These are phyloP conservation scores for Adelognathus sp. DNA, from an alignment of 2,888 invertebrate species.

Conservation along the genomic window DNA sequence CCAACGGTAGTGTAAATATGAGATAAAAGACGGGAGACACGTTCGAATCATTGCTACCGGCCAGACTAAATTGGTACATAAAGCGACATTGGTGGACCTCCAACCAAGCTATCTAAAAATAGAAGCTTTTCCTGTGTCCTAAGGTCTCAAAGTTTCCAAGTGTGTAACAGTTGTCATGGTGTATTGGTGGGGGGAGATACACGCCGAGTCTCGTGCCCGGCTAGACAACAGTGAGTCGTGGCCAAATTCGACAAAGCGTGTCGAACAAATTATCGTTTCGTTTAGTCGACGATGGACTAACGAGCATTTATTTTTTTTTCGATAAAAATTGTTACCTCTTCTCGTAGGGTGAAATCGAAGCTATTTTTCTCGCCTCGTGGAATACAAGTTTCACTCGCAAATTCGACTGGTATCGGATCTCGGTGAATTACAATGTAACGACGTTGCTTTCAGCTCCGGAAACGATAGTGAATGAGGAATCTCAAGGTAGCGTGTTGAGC, in stretches of 20 bases:
- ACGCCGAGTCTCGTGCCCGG: slow-evolving; percentile 29
- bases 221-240: slow-evolving; percentile 13
- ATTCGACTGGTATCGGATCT: too few species aligned
- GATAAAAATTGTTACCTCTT: background rate
- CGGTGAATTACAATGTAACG: background rate
- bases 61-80: slow-evolving; percentile 50
- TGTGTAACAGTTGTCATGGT: slow-evolving; percentile 52
- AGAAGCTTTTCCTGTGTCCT: slow-evolving; percentile 74
- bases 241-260: background rate
- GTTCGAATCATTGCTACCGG: slow-evolving; percentile 36
- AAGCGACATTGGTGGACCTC: slow-evolving; percentile 75
- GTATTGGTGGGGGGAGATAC: slow-evolving; percentile 22
- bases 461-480: slow-evolving; percentile 87
- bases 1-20: background rate
- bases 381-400: background rate
- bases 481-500: slow-evolving; percentile 92
- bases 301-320: background rate
- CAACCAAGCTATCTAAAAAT: slow-evolving; percentile 77
- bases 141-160: slow-evolving; percentile 69
- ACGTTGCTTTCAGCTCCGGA: slow-evolving; percentile 70
- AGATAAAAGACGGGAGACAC: background rate
- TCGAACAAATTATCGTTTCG: background rate
- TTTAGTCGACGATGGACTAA: background rate
- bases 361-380: background rate
- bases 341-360: background rate